phyloP scores from a whole-genome alignment of 2,113 vertebrate genomes.

The Megaceryle maxima region DNA sequence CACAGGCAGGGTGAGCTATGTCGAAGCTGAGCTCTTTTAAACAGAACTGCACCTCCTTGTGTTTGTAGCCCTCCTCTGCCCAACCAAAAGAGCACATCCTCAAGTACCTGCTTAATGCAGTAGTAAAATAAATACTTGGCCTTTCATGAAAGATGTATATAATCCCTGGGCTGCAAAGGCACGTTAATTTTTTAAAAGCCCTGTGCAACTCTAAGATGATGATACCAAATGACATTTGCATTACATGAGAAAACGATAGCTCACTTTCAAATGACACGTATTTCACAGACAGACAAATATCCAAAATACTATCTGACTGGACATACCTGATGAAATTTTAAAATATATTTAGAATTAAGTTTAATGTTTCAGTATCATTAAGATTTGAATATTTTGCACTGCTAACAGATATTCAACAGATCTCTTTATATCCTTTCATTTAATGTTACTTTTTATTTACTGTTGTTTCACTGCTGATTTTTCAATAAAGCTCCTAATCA shows the following conservation, averaged over 20 bases:
- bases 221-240: background rate
- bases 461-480: background rate
- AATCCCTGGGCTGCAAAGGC: background rate
- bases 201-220: background rate
- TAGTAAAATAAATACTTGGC: background rate
- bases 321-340: background rate
- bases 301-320: background rate
- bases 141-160: background rate
- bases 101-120: background rate
- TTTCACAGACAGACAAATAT: background rate
- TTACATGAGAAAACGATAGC: background rate
- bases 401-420: background rate
- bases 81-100: background rate
- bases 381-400: background rate
- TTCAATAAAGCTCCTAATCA: background rate
- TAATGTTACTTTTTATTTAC: background rate
- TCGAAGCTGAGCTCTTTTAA: background rate
- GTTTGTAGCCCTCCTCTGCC: background rate
- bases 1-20: background rate
- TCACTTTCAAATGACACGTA: background rate
- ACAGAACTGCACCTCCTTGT: background rate
- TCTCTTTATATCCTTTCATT: background rate
- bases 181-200: background rate
- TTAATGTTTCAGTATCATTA: background rate
- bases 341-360: background rate